These are phyloP conservation scores for Octopus sinensis DNA, from an alignment of 1,140 invertebrate genomes.

Conservation along the genomic window DNA sequence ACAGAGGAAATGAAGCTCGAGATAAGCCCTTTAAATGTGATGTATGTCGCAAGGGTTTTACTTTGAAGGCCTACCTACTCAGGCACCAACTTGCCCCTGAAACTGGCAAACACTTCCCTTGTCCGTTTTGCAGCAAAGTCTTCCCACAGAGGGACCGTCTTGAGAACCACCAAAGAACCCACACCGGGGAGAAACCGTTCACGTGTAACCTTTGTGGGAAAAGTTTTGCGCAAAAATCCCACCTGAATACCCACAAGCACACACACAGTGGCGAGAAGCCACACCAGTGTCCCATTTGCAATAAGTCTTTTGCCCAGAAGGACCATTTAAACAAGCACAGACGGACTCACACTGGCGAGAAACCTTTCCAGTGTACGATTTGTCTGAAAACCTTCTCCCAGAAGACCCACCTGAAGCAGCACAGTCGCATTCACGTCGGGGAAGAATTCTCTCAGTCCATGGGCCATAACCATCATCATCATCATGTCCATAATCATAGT, in stretches of 20 bases:
- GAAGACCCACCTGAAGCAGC: conserved; percentile 63
- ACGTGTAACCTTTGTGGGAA: conserved; percentile 21
- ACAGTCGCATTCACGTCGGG: conserved; percentile 64
- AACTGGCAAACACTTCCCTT: conserved; percentile 1
- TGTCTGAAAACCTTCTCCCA: conserved; percentile 77
- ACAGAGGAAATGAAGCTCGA: not conserved
- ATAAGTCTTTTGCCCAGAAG: conserved; percentile 69
- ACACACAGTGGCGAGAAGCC: conserved; percentile 42
- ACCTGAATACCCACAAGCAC: conserved; percentile 25
- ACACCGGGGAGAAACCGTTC: conserved; percentile 63
- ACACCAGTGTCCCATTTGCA: conserved; percentile 71
- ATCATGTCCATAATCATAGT: conserved; percentile 62
- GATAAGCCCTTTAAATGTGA: not conserved
- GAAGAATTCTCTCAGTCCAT: conserved; percentile 65
- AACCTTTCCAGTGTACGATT: conserved; percentile 64
- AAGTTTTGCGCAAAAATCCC: conserved; percentile 23
- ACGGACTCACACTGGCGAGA: conserved; percentile 41
- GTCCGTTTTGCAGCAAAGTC: conserved; percentile 20
- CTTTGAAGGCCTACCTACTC: not conserved
- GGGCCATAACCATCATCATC: conserved; percentile 86
- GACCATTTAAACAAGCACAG: conserved; percentile 30
- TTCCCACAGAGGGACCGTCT: conserved; percentile 16
- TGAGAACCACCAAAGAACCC: conserved; percentile 24
- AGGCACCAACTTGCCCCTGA: conserved; percentile 7
- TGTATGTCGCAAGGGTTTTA: not conserved